These are phyloP conservation scores for Phaethon lepturus DNA, from an alignment of 2,113 vertebrate genomes.

Conservation along the genomic window DNA sequence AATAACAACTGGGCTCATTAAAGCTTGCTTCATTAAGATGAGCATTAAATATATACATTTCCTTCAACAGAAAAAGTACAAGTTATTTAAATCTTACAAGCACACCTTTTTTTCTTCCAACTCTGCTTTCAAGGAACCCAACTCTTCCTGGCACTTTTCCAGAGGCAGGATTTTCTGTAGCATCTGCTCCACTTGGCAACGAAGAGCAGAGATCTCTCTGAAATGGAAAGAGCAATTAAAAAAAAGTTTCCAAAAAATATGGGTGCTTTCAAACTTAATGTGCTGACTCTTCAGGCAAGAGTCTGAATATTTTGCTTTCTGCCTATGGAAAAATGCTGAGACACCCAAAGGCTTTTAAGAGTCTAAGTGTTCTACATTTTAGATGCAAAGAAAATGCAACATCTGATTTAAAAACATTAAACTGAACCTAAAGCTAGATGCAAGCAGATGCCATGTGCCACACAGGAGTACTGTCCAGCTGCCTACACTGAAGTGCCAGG, in stretches of 20 bases:
- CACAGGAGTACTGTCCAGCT: not conserved
- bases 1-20: not conserved
- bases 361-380: not conserved
- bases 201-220: constrained; percentile 87
- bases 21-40: not conserved
- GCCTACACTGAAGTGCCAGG: not conserved
- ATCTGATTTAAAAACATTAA: not conserved
- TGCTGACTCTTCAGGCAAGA: not conserved
- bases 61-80: not conserved
- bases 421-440: not conserved
- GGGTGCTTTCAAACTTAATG: not conserved
- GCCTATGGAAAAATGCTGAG: not conserved
- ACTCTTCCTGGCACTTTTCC: constrained; percentile 85
- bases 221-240: not conserved
- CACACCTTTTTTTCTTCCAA: constrained; percentile 90
- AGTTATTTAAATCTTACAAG: not conserved
- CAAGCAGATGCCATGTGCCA: not conserved
- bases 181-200: constrained; percentile 89
- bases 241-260: not conserved
- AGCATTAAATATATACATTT: not conserved
- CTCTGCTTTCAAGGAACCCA: constrained; percentile 83
- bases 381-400: not conserved
- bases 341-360: not conserved
- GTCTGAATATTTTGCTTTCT: not conserved
- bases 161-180: constrained; percentile 84